These are phyloP conservation scores for Microcaecilia unicolor DNA, from an alignment of 2,797 vertebrate species.

Conservation along the genomic window DNA sequence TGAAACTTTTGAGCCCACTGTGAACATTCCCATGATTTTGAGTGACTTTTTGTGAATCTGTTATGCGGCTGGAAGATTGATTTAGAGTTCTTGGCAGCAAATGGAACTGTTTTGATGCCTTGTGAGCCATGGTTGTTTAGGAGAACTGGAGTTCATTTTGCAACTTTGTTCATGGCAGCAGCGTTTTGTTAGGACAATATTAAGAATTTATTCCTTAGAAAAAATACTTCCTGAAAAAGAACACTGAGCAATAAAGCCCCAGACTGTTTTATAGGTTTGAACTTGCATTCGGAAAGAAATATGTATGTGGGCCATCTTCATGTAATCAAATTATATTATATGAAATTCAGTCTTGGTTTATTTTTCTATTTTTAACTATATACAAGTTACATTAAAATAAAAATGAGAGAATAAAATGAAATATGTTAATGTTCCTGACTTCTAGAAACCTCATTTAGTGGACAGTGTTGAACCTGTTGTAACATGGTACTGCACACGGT, in stretches of 20 bases:
- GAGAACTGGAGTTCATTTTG: constrained; percentile 3
- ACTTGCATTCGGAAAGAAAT: constrained; percentile 22
- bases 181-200: constrained; percentile 19
- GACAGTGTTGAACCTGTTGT: neutral
- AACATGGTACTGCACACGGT: neutral
- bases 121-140: constrained; percentile 20
- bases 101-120: constrained; percentile 11
- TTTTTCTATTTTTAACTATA: constrained; percentile 65
- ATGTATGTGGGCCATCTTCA: constrained; percentile 28
- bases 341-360: constrained; percentile 60
- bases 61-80: constrained; percentile 23
- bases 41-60: constrained; percentile 7
- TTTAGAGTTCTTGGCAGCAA: constrained; percentile 29
- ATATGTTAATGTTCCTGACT: constrained; percentile 28
- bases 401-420: constrained; percentile 50
- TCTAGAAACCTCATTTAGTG: neutral
- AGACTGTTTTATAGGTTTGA: constrained; percentile 18
- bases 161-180: too few relatives aligned
- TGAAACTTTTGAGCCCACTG: neutral
- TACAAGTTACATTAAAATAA: constrained; percentile 43
- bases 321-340: constrained; percentile 56
- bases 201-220: constrained; percentile 17
- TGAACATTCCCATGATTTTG: constrained; percentile 2
- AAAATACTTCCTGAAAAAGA: constrained; percentile 25
- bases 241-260: too few relatives aligned